Percentiles rank a stretch among this genome's conserved stretches.
Evolutionary conservation across 2,888 invertebrate genomes (phyloP).

Genomic region (Ellobium chinense): DNA sequence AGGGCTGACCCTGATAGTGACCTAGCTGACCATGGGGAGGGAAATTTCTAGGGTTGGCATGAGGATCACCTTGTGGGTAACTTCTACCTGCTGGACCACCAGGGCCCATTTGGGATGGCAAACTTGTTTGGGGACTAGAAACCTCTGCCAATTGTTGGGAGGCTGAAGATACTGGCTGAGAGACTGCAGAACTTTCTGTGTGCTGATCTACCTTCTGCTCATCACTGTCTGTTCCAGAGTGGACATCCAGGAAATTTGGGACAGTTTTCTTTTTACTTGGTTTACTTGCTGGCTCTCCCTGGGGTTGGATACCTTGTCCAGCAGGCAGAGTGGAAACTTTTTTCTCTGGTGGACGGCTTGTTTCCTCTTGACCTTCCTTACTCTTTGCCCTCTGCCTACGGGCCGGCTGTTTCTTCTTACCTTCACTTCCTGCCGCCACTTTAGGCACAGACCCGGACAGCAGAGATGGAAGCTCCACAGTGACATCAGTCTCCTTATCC

Average conservation of each 20-base stretch:
- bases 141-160: neutral
- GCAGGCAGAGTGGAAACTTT: neutral
- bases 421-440: neutral
- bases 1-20: constrained; percentile 24
- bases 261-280: constrained; percentile 37
- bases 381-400: neutral
- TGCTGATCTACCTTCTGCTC: constrained; percentile 12
- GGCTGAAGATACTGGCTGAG: neutral
- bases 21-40: constrained; percentile 27
- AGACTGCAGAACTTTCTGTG: constrained; percentile 8
- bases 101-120: neutral
- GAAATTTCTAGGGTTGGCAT: neutral
- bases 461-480: neutral
- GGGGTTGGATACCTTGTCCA: neutral
- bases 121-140: neutral
- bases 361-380: neutral
- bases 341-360: neutral
- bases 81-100: neutral
- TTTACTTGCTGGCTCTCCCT: neutral
- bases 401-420: neutral
- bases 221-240: constrained; percentile 47
- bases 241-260: constrained; percentile 43
- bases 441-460: neutral
- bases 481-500: constrained; percentile 26
- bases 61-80: neutral